Evolutionary conservation across 2,888 invertebrate species (phyloP), one percentile per base, ranked within the genome.

Genomic region (Halocaridina rubra): DNA sequence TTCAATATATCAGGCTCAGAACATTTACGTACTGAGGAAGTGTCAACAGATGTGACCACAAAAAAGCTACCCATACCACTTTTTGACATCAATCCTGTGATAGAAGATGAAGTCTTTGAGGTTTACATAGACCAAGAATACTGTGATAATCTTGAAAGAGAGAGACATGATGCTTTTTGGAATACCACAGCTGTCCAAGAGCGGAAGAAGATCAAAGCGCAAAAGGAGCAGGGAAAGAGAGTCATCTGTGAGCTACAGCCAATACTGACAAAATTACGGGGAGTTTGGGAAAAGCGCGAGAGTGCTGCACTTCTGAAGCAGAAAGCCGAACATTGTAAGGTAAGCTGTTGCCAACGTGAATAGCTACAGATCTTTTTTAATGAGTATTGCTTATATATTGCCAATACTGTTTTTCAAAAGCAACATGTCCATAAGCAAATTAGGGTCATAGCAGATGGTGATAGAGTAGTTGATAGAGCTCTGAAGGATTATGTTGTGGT

Each of bases 41-140:
- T 16, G 13, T 29, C n/a, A 69, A 16, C 46, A n/a, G 46, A 46
- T 16, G 39, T 30, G 16, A 19, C 22, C 24, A 57, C 24, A 3
- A 39, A 27, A 33, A 69, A 29, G 19, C n/a, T 59, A 53, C 24
- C 59, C 7, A 46, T 61, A 24, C 19, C 72, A 19, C 13, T 72
- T 4, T 27, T n/a, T 19, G 32, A 46, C 33, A 57, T 75, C 5
- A 64, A 75, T 16, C 75, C 81, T 7, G 46, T 81, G 3, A 39
- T 72, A 24, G 53, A 84, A 27, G 84, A 84, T 79, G 84, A 84
- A 16, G 84, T 84, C 24, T 84, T 79, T 79, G 84, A 84, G 39
- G 79, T 64, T 1, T 79, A 74, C 33, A 57, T 84, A 16, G 64
- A 79, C 22, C 13, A 72, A 29, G 77, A 77, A 16, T 32, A 59